Evolutionary conservation across 2,888 invertebrate genomes (phyloP), one percentile per base, ranked within the genome.

Genomic region (Platycheirus rosarum): DNA sequence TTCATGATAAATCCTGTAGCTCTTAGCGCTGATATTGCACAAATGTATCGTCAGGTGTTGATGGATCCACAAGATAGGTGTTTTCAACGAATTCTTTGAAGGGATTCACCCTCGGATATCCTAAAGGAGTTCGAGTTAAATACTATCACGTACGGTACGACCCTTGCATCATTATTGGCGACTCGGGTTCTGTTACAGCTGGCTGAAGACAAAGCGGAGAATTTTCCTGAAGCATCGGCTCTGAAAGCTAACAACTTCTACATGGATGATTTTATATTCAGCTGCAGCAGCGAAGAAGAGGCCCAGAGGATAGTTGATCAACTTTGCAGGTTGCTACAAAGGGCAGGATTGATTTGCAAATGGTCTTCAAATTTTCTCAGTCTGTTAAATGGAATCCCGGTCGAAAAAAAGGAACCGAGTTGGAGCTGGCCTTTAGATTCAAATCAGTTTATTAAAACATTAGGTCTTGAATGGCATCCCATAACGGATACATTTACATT

Each of bases 11-110:
- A 73, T 57, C 49, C 32, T 8, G 32, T 71, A 51, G 84, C 60
- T 0, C 65, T 84, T 23, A 57, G 65, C 11, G 73, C 84, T 0
- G 65, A 80, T 40, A 80, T 84, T 20, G 77, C 77, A 4, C 80
- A 84, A 37, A 84, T 84, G 84, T 77, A 77, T 35, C 46, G 73
- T 1, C 78, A 79, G 37, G 62, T 84, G n/a, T 60, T 46, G 16
- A 71, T 79, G n/a, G 35, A 13, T 20, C 13, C 23, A 1, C 32
- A 55, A 1, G 73, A 73, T 26, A 49, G 44, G 35, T 11, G 44
- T 35, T 84, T 37, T 70, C 85, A 84, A n/a, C 79, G 71, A 14
- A 79, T 85, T 53, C 49, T 84, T 8, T 84, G 84, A 73, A 51
- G 73, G 8, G 18, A 5, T 9, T 53, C 7, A 1, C 13, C 32